Evolutionary conservation across 2,113 vertebrate genomes (phyloP).

Genomic region (Eulemur macaco): DNA sequence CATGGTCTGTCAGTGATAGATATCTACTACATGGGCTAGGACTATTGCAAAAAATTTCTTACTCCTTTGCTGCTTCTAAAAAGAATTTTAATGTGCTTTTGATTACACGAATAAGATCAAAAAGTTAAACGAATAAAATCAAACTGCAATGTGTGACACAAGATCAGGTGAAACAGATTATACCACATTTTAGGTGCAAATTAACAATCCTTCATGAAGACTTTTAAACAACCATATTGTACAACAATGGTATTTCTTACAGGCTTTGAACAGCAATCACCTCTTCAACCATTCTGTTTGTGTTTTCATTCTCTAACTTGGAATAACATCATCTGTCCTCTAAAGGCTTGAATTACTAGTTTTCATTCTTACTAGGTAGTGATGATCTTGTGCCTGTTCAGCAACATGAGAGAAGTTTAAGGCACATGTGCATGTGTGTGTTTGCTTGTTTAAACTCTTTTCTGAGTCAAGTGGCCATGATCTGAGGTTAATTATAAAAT

Average conservation of each 20-base stretch:
- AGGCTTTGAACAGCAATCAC: background rate
- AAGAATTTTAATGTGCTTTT: background rate
- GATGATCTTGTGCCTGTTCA: background rate
- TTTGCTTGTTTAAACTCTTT: background rate
- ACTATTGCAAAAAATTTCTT: constrained; percentile 24
- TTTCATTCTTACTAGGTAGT: constrained; percentile 4
- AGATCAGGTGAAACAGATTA: background rate
- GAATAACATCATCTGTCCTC: background rate
- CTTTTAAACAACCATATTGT: background rate
- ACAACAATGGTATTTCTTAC: background rate
- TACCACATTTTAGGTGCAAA: background rate
- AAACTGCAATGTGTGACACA: background rate
- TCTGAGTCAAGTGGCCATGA: background rate
- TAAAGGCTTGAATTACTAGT: background rate
- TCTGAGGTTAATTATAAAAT: constrained; percentile 54
- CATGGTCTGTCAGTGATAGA: constrained; percentile 64
- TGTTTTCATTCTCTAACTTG: background rate
- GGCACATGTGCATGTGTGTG: background rate
- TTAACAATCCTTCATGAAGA: background rate
- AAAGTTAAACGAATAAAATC: constrained; percentile 8
- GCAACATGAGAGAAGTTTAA: background rate
- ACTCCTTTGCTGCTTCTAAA: constrained; percentile 11
- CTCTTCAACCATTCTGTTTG: background rate
- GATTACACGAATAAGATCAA: background rate
- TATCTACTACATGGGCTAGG: background rate